Evolutionary conservation across 1,140 invertebrate species (phyloP), one percentile per base, ranked within the genome.

Genomic region (Macrocentrus cingulum): DNA sequence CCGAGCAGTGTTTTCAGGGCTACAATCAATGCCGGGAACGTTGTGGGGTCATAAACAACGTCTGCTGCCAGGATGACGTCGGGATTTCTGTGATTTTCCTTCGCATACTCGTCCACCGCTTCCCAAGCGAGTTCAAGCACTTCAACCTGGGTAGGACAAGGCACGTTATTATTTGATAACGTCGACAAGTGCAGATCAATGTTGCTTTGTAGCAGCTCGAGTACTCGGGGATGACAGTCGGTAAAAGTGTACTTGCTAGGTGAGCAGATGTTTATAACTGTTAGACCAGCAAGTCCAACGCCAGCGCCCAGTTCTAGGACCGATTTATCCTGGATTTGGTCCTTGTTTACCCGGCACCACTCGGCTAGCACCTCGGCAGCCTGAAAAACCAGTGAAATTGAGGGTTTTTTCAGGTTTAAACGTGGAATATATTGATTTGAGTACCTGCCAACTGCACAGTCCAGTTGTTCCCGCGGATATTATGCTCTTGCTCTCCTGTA

Each of bases 261-360:
- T 13, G 62, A 61, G 61, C 82, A 83, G 42, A 67, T 65, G 23
- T 73, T 66, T 23, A 77, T 67, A 42, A 81, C 59, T 6, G 72
- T 68, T n/a, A 85, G 61, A 37, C 83, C 83, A 23, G 80, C 75
- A 48, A 85, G 70, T 42, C 84, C 84, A 46, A 83, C 70, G 41
- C 84, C 84, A 22, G 81, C 83, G 49, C 84, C 84, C 49, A 85
- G 69, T 73, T 85, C 84, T 7, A 85, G 51, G n/a, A 85, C 56
- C 45, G 53, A 67, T 75, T 82, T 83, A 11, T 63, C 56, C 13
- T 64, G 23, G 0, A 85, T 66, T 19, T 59, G 23, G 18, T 67
- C 23, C 62, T 65, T 73, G 63, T 84, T 79, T 56, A 60, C 53
- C 18, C 79, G 59, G 51, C 79, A 82, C 83, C 83, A 85, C 65